Base-by-base conservation (phyloP, 2,113 vertebrate species). In the Promerops cafer region DNA sequence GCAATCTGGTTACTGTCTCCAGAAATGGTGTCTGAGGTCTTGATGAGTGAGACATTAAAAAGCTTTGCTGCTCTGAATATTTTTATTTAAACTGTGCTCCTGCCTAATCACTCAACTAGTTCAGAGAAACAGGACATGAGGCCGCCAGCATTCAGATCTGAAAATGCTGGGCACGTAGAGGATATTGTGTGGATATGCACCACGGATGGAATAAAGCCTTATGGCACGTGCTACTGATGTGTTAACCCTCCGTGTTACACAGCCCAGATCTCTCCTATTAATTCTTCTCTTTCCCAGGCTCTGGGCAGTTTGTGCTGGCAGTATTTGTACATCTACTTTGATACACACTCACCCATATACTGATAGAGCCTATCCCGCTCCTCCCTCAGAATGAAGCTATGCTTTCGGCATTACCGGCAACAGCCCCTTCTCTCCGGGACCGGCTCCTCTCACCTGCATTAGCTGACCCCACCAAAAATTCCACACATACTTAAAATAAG, bases 221-320 rank as follows among this genome's bases (percentile, higher is more conserved):
- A 49, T 0, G 16, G 47, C 13, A 24, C 0, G 1, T 26, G 44
- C 42, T 23, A 56, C 45, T 12, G 42, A 50, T 0, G 1, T 4
- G 20, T 19, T 61, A 71, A 23, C 37, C 49, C 35, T 37, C 19
- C 7, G 13, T 5, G 28, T 56, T 35, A 11, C 12, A 26, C 16
- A 75, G 61, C 15, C 45, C 27, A 28, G 3, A 8, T 10, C 45
- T 47, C 53, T 31, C 19, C 28, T n/a, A 7, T 13, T 13, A 44
- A 31, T 3, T 63, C 35, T 39, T 35, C 71, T 65, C 22, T 16
- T 49, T 54, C 35, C 28, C 53, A 59, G 31, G 52, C 49, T 57
- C 57, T 40, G 47, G 27, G 37, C 39, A 7, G 19, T 35, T 75
- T 44, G 45, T 1, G 6, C 66, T 63, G 61, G 15, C 2, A 4